Conservation (phyloP, 1,140 invertebrate species). For the Platyura marginata region DNA sequence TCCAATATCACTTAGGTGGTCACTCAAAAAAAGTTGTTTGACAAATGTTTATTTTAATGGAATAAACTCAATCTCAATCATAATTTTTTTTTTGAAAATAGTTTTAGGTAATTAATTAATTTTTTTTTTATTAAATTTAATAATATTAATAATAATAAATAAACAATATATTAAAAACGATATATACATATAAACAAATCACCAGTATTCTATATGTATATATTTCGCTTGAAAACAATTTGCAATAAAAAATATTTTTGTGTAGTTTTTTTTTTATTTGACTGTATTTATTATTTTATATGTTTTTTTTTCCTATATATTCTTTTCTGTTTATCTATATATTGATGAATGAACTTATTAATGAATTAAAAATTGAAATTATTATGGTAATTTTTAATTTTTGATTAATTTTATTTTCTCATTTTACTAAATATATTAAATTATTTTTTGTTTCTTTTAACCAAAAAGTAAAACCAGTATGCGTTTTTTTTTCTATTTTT, state of each 20-base stretch:
- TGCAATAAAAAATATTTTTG: constrained; percentile 3
- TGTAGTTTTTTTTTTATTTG: neutral
- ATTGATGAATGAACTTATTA: neutral
- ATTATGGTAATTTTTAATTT: neutral
- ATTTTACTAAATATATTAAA: neutral
- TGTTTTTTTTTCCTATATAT: neutral
- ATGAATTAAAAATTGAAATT: no score
- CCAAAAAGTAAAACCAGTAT: no score
- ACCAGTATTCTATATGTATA: neutral
- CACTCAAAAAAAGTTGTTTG: no score
- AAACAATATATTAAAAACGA: no score
- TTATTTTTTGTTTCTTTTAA: neutral
- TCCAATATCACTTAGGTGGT: no score
- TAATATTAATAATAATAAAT: no score
- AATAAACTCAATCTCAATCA: no score
- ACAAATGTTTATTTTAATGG: no score
- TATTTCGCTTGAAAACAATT: constrained; percentile 5
- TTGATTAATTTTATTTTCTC: neutral
- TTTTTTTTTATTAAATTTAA: no score
- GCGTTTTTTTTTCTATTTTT: no score
- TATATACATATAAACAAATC: constrained; percentile 1
- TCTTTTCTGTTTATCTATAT: neutral
- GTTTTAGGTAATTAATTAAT: no score
- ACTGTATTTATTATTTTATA: neutral
- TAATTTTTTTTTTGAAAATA: no score